Evolutionary conservation across 2,888 invertebrate genomes (phyloP).

Genomic region (Dicyrtomina minuta): DNA sequence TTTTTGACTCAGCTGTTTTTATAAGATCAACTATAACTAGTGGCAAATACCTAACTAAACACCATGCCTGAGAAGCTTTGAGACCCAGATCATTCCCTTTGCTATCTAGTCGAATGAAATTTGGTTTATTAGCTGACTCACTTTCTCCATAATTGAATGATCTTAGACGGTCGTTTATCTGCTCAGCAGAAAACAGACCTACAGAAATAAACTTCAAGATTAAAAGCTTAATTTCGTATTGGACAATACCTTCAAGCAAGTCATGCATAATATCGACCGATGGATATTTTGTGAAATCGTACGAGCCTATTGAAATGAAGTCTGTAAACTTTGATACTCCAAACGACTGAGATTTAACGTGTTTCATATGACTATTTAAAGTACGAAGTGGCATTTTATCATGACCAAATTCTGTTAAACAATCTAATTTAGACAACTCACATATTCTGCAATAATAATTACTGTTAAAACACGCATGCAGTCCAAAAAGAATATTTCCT

Average conservation of each 20-base stretch:
- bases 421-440: neutral
- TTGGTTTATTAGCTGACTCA: neutral
- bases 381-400: too few species aligned
- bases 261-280: slow-evolving; percentile 13
- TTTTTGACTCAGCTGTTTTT: neutral
- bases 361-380: too few species aligned
- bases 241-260: slow-evolving; percentile 3
- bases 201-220: neutral
- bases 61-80: slow-evolving; percentile 10
- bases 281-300: neutral
- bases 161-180: neutral
- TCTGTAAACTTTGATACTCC: too few species aligned
- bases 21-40: slow-evolving; percentile 14
- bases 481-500: neutral
- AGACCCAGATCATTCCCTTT: neutral
- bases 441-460: slow-evolving; percentile 12
- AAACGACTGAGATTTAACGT: too few species aligned
- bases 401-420: neutral
- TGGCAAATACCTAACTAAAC: too few species aligned
- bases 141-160: neutral
- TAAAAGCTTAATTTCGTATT: slow-evolving; percentile 1
- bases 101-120: neutral
- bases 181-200: neutral
- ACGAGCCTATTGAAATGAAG: too few species aligned
- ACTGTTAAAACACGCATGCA: neutral